These are phyloP conservation scores for Eurois occulta DNA, from an alignment of 2,888 invertebrate genomes.

Conservation along the genomic window DNA sequence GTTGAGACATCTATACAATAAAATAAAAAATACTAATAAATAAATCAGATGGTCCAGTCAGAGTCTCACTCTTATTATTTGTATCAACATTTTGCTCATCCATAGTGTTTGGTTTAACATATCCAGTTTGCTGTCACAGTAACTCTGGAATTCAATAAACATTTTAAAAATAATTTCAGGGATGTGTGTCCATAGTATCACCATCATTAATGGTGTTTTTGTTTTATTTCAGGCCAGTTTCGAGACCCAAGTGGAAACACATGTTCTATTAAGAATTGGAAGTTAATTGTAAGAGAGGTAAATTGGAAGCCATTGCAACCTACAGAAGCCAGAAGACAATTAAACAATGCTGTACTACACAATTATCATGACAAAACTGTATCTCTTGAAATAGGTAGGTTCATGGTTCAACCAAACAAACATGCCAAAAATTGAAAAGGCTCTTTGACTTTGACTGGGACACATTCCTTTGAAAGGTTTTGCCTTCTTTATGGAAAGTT, in stretches of 20 bases:
- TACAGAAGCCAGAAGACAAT: slow-evolving; percentile 94
- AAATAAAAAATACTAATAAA: neutral
- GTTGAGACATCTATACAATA: too few relatives aligned
- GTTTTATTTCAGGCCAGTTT: slow-evolving; percentile 92
- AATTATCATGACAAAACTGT: slow-evolving; percentile 89
- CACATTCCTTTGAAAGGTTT: neutral
- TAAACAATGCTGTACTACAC: slow-evolving; percentile 95
- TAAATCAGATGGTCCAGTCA: neutral
- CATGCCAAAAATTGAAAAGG: neutral
- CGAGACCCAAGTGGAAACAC: slow-evolving; percentile 95
- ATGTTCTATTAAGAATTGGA: slow-evolving; percentile 94
- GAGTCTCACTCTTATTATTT: too few relatives aligned
- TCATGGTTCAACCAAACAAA: neutral
- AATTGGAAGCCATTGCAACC: slow-evolving; percentile 95
- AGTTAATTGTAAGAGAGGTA: slow-evolving; percentile 95
- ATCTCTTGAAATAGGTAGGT: slow-evolving; percentile 89
- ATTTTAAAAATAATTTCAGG: slow-evolving; percentile 86
- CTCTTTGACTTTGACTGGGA: neutral
- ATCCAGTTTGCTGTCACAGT: too few relatives aligned
- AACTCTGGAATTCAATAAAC: neutral
- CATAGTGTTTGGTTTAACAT: neutral
- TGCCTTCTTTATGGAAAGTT: neutral
- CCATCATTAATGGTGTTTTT: neutral
- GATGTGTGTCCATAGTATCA: neutral
- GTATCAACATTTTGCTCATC: too few relatives aligned